Evolutionary conservation across 2,797 vertebrate genomes (phyloP).

Genomic region (Mionectes olivaceus): DNA sequence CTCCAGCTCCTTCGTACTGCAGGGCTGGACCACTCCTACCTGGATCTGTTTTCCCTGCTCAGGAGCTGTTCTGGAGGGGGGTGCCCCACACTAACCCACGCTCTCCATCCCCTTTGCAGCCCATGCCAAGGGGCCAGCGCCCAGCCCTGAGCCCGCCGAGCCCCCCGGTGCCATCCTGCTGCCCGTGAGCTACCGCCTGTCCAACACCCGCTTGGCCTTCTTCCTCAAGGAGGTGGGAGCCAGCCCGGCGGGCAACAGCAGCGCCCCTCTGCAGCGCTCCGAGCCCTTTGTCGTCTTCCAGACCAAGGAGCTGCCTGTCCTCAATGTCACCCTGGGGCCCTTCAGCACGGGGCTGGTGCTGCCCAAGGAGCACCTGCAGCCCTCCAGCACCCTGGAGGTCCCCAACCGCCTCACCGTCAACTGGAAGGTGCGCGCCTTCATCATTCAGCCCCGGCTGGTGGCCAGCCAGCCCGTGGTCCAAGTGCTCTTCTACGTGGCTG

Average conservation of each 20-base stretch:
- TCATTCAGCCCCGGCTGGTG: slow-evolving; percentile 90
- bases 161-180: slow-evolving; percentile 81
- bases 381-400: slow-evolving; percentile 91
- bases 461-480: slow-evolving; percentile 90
- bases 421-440: slow-evolving; percentile 98
- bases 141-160: slow-evolving; percentile 84
- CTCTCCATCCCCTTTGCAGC: slow-evolving; percentile 76
- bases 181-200: slow-evolving; percentile 94
- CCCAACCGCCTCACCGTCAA: slow-evolving; percentile 92
- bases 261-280: slow-evolving; percentile 86
- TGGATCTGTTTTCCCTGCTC: background rate
- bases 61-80: background rate
- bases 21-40: rapidly evolving
- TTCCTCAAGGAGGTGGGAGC: slow-evolving; percentile 88
- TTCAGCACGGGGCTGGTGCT: slow-evolving; percentile 90
- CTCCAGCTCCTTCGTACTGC: rapidly evolving
- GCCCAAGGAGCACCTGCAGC: slow-evolving; percentile 93
- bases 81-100: rapidly evolving
- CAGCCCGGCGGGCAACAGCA: slow-evolving; percentile 71
- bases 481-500: slow-evolving; percentile 96
- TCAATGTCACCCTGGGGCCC: slow-evolving; percentile 93
- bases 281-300: slow-evolving; percentile 98
- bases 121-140: slow-evolving; percentile 84
- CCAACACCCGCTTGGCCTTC: slow-evolving; percentile 94
- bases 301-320: slow-evolving; percentile 93